phyloP scores from a whole-genome alignment of 1,140 invertebrate species.

The Drosophila sproati region DNA sequence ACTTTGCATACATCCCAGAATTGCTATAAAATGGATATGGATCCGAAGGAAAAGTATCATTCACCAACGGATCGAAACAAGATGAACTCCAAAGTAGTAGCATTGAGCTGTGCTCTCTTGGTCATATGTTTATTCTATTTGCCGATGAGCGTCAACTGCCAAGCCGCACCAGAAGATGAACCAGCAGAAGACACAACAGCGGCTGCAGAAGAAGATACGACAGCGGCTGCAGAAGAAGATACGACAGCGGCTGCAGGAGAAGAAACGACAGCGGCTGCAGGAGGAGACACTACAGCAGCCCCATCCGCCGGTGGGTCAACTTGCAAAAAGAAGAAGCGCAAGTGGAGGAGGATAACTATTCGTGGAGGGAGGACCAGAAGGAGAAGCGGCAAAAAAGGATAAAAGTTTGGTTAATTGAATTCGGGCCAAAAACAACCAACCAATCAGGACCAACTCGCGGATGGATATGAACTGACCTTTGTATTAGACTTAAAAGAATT shows the following conservation, averaged over 20 bases:
- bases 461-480: neutral
- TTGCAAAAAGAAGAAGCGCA: neutral
- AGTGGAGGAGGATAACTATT: too few relatives aligned
- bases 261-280: neutral
- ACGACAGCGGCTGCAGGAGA: neutral
- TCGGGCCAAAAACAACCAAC: neutral
- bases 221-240: neutral
- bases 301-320: neutral
- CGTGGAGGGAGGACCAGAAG: neutral
- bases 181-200: neutral
- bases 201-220: neutral
- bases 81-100: conserved; percentile 9
- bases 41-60: conserved; percentile 2
- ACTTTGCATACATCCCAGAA: neutral
- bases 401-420: neutral
- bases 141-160: neutral
- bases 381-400: neutral
- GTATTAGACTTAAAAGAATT: conserved; percentile 10
- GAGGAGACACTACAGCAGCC: neutral
- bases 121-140: conserved; percentile 12
- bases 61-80: neutral
- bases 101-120: conserved; percentile 14
- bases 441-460: neutral
- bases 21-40: conserved; percentile 9
- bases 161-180: neutral